Evolutionary conservation across 1,140 invertebrate genomes (phyloP).

Genomic region (Diachasma alloeum): DNA sequence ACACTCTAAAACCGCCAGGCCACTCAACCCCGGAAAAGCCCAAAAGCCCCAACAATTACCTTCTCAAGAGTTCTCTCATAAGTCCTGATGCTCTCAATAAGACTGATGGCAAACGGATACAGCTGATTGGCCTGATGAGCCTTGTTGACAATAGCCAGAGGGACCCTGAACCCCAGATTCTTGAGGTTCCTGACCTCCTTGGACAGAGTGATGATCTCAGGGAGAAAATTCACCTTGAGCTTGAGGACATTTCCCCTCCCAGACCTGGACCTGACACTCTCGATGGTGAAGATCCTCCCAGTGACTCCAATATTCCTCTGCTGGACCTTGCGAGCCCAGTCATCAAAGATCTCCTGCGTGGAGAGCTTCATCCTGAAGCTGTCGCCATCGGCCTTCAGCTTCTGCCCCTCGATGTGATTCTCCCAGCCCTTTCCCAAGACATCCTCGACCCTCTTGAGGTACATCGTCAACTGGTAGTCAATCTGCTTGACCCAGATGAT

Average conservation of each 20-base stretch:
- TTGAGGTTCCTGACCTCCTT: constrained; percentile 99
- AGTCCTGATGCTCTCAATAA: constrained; percentile 97
- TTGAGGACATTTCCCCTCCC: constrained; percentile 90
- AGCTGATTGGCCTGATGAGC: constrained; percentile 98
- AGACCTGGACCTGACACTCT: constrained; percentile 82
- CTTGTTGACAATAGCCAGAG: constrained; percentile 97
- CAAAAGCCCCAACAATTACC: constrained; percentile 67
- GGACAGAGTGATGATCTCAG: constrained; percentile 97
- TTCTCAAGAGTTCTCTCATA: constrained; percentile 97
- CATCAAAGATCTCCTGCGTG: constrained; percentile 96
- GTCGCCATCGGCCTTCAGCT: constrained; percentile 96
- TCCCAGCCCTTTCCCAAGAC: constrained; percentile 99
- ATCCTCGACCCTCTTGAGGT: constrained; percentile 96
- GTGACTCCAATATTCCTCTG: constrained; percentile 93
- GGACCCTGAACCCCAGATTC: constrained; percentile 95
- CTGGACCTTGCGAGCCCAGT: constrained; percentile 96
- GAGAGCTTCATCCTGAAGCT: constrained; percentile 96
- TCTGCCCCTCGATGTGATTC: constrained; percentile 98
- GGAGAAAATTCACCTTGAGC: constrained; percentile 96
- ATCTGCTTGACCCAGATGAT: constrained; percentile 99
- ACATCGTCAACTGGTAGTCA: constrained; percentile 96
- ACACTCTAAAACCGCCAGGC: no score
- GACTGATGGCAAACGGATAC: constrained; percentile 98
- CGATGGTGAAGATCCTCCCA: constrained; percentile 94
- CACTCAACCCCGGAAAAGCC: no score